Conservation (phyloP, 2,888 invertebrate species). For the Ornithoptera priamus region DNA sequence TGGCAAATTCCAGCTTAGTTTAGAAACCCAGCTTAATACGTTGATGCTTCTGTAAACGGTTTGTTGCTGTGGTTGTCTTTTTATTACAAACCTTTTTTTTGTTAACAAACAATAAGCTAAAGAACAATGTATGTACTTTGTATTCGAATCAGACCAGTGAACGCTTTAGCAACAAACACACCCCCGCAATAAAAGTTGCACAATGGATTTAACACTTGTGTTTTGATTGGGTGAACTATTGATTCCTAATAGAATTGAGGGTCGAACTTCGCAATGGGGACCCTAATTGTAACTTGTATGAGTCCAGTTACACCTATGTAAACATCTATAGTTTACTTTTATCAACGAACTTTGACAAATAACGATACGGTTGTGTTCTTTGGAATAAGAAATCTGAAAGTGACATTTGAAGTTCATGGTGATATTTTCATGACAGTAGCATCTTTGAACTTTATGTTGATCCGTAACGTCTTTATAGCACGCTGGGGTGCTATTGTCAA, state of each 20-base stretch:
- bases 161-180: conserved; percentile 35
- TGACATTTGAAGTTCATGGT: conserved; percentile 76
- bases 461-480: conserved; percentile 13
- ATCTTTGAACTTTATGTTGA: conserved; percentile 21
- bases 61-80: conserved; percentile 23
- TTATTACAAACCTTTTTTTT: conserved; percentile 29
- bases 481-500: conserved; percentile 18
- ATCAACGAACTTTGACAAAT: too few species aligned
- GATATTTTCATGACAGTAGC: conserved; percentile 59
- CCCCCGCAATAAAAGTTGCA: conserved; percentile 34
- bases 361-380: conserved; percentile 16
- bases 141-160: conserved; percentile 20
- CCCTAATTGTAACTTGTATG: conserved; percentile 59
- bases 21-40: conserved; percentile 74
- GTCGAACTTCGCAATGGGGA: conserved; percentile 66
- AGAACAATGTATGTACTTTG: conserved; percentile 12
- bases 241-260: conserved; percentile 61
- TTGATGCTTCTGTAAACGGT: conserved; percentile 46
- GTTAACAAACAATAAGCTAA: not conserved
- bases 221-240: conserved; percentile 57
- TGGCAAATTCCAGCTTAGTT: conserved; percentile 72
- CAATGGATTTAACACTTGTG: conserved; percentile 50
- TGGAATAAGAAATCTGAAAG: conserved; percentile 43
- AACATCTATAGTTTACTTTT: too few species aligned
- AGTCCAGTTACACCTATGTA: conserved; percentile 42